Evolutionary conservation across 1,140 invertebrate genomes (phyloP), one percentile per base, ranked within the genome.

Genomic region (Eriocheir sinensis): DNA sequence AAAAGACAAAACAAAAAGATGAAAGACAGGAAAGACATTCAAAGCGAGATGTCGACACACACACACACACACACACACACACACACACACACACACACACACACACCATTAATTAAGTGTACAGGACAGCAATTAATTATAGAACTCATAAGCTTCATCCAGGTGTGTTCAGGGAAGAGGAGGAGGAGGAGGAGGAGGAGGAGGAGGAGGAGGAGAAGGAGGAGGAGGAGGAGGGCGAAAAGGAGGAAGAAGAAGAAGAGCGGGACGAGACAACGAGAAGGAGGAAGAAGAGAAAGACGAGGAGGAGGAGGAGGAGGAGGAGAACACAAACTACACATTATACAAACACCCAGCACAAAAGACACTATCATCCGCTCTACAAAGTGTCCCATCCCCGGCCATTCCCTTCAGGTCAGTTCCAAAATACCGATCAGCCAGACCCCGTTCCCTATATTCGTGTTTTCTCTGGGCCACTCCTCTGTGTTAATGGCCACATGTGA

Each of bases 1-100:
- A 8, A 60, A 6, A 60, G 53, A 15, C 15, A 48, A 48, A 48
- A 48, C 30, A 6, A 15, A 41, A 34, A 8, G 27, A 38, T 88
- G 34, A 88, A n/a, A 88, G 85, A 41, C 30, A 17, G 30, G 38
- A 17, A 6, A n/a, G 6, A 38, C 9, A n/a, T n/a, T 32, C 85
- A 88, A 27, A 88, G 15, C 60, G 32, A 34, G 41, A 36, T 30
- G 44, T 9, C 12, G 0, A 90, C 27, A 90, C n/a, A 53, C 40
- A 90, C 48, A 53, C 48, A 90, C 44, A 72, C n/a, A 90, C 32
- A 60, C 89, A 90, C 44, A 90, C 44, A 60, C 36, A 88, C 36
- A 88, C 36, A 88, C 9, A 90, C n/a, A 90, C 48, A 72, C 44
- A 90, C n/a, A 89, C 88, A 89, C 88, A 89, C 88, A 89, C 40